A percentile compares a stretch with the other conserved stretches of the same genome.
These are phyloP conservation scores for Otus sunia DNA, from an alignment of 2,113 vertebrate species.

Conservation along the genomic window DNA sequence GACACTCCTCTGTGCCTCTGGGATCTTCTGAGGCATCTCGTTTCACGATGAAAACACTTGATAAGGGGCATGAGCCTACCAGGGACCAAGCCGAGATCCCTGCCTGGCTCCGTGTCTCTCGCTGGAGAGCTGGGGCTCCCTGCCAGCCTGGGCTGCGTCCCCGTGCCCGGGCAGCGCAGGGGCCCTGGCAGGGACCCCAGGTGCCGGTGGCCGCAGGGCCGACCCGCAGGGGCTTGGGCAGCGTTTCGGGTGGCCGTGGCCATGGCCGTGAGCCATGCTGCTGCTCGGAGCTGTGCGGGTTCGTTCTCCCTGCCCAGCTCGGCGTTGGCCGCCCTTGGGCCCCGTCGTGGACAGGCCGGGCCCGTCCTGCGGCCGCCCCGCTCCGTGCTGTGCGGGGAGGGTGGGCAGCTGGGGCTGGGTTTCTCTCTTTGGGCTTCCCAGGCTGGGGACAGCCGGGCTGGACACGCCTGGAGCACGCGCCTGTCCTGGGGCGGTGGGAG, in stretches of 20 bases:
- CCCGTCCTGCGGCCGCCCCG: not conserved
- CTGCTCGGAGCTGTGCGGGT: rapidly evolving
- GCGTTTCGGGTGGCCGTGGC: rapidly evolving
- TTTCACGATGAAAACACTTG: not conserved
- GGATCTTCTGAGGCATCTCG: not conserved
- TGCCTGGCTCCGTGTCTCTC: not conserved
- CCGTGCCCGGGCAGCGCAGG: not conserved
- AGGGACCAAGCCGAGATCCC: not conserved
- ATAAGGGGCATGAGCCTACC: not conserved
- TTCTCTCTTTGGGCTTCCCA: not conserved
- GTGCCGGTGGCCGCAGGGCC: not conserved
- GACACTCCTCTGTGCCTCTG: not conserved
- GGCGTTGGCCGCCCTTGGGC: rapidly evolving
- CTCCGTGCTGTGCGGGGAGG: not conserved
- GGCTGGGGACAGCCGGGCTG: not conserved
- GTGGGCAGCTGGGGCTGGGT: not conserved
- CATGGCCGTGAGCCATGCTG: rapidly evolving
- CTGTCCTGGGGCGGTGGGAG: rapidly evolving
- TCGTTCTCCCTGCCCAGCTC: not conserved
- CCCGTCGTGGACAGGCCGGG: rapidly evolving
- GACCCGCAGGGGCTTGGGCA: rapidly evolving
- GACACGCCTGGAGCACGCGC: too few species aligned
- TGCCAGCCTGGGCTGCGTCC: not conserved
- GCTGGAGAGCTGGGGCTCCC: not conserved
- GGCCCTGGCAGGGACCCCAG: rapidly evolving